Base-by-base conservation (phyloP, 1,140 invertebrate genomes). In the Ceratina australensis region DNA sequence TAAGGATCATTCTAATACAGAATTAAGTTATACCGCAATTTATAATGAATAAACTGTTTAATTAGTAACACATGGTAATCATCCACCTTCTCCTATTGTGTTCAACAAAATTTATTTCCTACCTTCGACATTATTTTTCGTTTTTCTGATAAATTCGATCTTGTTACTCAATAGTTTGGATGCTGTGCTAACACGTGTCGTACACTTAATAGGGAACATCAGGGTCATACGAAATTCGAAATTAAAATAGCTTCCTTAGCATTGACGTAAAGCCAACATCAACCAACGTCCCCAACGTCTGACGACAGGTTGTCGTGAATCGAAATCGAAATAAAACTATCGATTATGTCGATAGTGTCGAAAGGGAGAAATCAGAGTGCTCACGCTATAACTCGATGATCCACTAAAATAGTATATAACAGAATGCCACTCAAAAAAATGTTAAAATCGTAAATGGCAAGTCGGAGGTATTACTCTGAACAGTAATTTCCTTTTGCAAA, bases 171-270 rank as follows among this genome's bases (percentile, higher is more conserved):
- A 56, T 26, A 74, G 52, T 68, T 33, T 26, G 42, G 5, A 26
- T 13, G 22, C 61, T 15, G 50, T 72, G n/a, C 54, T 28, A 72
- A 47, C 22, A 15, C 24, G 22, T 73, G 52, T 18, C 42, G 66
- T 54, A 76, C 42, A 26, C 22, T 26, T 74, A 24, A 72, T 73
- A 66, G 59, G 26, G 59, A 54, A 69, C 60, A 80, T 83, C 65
- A 84, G 69, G 60, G 22, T 80, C 72, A 49, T 66, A 22, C 26
- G 22, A 84, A 84, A 84, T 83, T 83, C 69, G 65, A 60, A 84
- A 80, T 80, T 66, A 84, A 84, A 84, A 84, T 83, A 83, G 20
- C 60, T 81, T 42, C 24, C 24, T 42, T 84, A 67, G 75, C 63
- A 78, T 78, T 73, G 60, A 84, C 50, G 60, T 50, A 64, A 73